These are phyloP conservation scores for Corythoichthys haematopterus DNA, from an alignment of 2,113 vertebrate species.

Conservation along the genomic window DNA sequence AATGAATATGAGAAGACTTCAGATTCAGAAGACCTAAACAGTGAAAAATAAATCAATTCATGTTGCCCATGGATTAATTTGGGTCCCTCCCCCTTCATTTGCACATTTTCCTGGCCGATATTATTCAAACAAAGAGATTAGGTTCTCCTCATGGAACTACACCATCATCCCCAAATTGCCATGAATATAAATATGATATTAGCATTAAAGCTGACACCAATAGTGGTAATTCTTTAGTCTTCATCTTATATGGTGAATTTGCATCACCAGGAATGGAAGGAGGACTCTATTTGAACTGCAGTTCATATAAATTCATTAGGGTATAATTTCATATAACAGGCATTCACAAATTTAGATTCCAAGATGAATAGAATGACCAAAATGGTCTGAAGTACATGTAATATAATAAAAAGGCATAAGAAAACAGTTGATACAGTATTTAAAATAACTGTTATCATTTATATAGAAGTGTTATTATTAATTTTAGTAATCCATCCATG, in stretches of 20 bases:
- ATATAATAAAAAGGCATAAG: neutral
- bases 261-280: constrained; percentile 7
- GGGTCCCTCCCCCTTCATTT: constrained; percentile 47
- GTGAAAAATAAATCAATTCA: constrained; percentile 29
- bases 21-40: constrained; percentile 20
- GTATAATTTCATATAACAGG: neutral
- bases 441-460: neutral
- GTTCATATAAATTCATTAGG: constrained; percentile 6
- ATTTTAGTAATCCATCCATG: neutral
- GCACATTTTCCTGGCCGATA: constrained; percentile 43
- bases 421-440: neutral
- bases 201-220: constrained; percentile 7
- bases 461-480: neutral
- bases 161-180: constrained; percentile 10
- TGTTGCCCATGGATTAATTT: constrained; percentile 33
- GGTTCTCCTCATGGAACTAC: constrained; percentile 21
- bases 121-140: constrained; percentile 8
- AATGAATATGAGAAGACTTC: constrained; percentile 9
- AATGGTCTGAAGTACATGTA: neutral
- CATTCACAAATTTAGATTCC: constrained; percentile 2
- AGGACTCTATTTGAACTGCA: constrained; percentile 25
- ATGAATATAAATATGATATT: constrained; percentile 28
- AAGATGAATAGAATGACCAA: neutral
- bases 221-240: constrained; percentile 39
- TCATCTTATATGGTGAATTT: constrained; percentile 39